Evolutionary conservation across 2,797 vertebrate species (phyloP).

Genomic region (Acridotheres tristis): DNA sequence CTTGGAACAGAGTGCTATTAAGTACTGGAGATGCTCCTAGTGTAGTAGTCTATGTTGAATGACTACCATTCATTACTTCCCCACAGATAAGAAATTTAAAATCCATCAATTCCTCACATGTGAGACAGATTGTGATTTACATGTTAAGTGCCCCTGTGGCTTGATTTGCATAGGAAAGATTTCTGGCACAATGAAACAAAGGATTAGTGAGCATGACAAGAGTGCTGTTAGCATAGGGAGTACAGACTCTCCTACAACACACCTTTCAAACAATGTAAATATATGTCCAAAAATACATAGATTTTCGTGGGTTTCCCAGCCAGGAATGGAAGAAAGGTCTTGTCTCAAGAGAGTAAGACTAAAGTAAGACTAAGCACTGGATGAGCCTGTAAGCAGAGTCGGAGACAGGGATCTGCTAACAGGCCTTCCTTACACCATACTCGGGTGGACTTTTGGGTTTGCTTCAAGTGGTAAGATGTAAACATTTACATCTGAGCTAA

Average conservation of each 20-base stretch:
- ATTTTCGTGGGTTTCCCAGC: slow-evolving; percentile 3
- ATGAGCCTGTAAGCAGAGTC: not conserved
- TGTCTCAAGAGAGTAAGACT: not conserved
- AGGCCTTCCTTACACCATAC: not conserved
- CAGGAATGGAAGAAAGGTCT: not conserved
- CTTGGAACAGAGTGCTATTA: not conserved
- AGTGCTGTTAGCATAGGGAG: slow-evolving; percentile 63
- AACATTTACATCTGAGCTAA: not conserved
- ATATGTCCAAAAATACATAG: slow-evolving; percentile 48
- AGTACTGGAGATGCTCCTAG: not conserved
- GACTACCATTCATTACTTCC: slow-evolving; percentile 63
- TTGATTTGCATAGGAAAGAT: slow-evolving; percentile 76
- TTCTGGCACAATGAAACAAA: slow-evolving; percentile 69
- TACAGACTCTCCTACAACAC: slow-evolving; percentile 36
- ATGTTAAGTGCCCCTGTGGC: slow-evolving; percentile 70
- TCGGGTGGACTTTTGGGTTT: not conserved
- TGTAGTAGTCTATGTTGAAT: slow-evolving; percentile 43
- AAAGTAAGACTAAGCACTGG: not conserved
- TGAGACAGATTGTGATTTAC: slow-evolving; percentile 75
- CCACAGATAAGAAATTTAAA: slow-evolving; percentile 68
- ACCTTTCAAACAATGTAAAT: slow-evolving; percentile 29
- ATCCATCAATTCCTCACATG: slow-evolving; percentile 63
- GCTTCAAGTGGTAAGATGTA: not conserved
- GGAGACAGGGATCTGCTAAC: not conserved
- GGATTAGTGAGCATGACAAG: slow-evolving; percentile 59